Conservation (phyloP, 2,888 invertebrate species). For the Heliconius charithonia region DNA sequence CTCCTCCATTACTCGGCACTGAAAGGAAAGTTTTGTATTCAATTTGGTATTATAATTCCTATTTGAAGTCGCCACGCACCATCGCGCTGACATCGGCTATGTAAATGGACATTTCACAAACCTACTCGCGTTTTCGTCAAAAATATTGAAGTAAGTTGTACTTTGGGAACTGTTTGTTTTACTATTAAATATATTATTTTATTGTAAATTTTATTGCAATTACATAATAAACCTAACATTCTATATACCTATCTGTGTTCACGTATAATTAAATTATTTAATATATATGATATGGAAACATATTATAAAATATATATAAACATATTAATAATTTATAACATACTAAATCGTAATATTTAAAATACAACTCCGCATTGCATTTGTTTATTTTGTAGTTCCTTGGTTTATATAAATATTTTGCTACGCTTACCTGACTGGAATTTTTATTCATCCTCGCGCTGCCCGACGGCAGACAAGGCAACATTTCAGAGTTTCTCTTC, state of each 20-base stretch:
- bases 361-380: constrained; percentile 43
- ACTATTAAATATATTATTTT: constrained; percentile 12
- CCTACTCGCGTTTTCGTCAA: constrained; percentile 76
- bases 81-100: constrained; percentile 83
- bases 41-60: constrained; percentile 85
- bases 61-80: constrained; percentile 84
- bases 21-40: constrained; percentile 85
- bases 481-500: constrained; percentile 80
- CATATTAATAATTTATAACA: not conserved
- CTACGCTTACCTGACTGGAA: constrained; percentile 72
- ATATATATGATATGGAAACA: no score
- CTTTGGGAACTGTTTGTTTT: not conserved
- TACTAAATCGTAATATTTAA: constrained; percentile 19
- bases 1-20: constrained; percentile 83
- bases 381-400: constrained; percentile 53
- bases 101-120: constrained; percentile 82
- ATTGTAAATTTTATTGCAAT: not conserved
- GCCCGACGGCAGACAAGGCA: constrained; percentile 75
- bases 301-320: no score
- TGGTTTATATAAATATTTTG: constrained; percentile 77
- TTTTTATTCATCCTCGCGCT: constrained; percentile 75
- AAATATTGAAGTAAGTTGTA: constrained; percentile 66
- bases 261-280: not conserved
- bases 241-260: no score
- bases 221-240: not conserved